Evolutionary conservation across 37 sponge, comb jelly and placozoan genomes (phyloP).

Genomic region (Cliona cf. orientalis): DNA sequence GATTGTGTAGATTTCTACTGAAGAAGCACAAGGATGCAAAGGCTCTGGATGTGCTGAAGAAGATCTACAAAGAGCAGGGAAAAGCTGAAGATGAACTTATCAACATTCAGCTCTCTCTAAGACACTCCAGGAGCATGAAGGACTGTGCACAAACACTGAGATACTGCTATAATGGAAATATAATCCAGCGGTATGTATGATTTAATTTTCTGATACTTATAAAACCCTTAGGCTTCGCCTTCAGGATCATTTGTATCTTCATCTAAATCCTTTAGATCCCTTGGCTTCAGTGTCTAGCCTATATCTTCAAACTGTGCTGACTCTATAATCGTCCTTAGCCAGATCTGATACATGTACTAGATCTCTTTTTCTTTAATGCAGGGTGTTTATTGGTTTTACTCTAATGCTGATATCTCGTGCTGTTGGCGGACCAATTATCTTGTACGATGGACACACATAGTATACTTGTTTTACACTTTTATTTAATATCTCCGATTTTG

Average conservation of each 20-base stretch:
- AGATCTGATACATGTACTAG: too few relatives aligned
- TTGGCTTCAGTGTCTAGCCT: too few relatives aligned
- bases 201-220: too few relatives aligned
- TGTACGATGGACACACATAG: neutral
- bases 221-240: too few relatives aligned
- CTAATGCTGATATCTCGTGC: constrained; percentile 80
- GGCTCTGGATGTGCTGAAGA: constrained; percentile 9
- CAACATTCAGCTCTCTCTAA: neutral
- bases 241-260: too few relatives aligned
- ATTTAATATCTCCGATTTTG: neutral
- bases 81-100: constrained; percentile 16
- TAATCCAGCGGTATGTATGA: constrained; percentile 15
- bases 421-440: constrained; percentile 34
- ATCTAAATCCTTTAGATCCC: too few relatives aligned
- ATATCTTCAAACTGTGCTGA: too few relatives aligned
- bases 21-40: constrained; percentile 29
- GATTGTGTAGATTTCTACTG: constrained; percentile 28
- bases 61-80: neutral
- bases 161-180: neutral
- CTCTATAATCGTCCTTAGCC: too few relatives aligned
- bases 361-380: too few relatives aligned
- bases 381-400: constrained; percentile 54
- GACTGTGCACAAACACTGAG: neutral
- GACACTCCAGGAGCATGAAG: neutral
- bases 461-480: neutral